These are phyloP conservation scores for Drosophila mauritiana DNA, from an alignment of 1,140 invertebrate species.

Conservation along the genomic window DNA sequence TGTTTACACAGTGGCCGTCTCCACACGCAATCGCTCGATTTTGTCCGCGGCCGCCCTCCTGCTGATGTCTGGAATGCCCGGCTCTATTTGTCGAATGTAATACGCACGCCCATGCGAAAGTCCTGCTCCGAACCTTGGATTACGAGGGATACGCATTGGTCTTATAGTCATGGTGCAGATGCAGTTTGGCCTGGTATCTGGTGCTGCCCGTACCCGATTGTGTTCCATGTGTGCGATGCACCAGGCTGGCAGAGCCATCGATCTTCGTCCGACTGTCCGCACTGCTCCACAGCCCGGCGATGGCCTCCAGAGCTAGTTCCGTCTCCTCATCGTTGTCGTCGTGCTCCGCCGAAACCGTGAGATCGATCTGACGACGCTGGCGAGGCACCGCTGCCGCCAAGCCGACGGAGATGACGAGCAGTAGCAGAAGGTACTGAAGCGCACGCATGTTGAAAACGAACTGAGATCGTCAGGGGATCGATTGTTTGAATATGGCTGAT, in stretches of 20 bases:
- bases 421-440: slow-evolving; percentile 45
- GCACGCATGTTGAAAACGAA: slow-evolving; percentile 58
- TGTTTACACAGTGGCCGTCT: neutral
- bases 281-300: slow-evolving; percentile 80
- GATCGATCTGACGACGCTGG: slow-evolving; percentile 71
- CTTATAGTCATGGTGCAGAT: slow-evolving; percentile 82
- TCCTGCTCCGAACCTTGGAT: slow-evolving; percentile 70
- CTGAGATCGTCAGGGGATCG: slow-evolving; percentile 19
- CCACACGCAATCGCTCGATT: slow-evolving; percentile 58
- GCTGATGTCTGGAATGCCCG: slow-evolving; percentile 14
- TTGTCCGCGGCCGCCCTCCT: neutral
- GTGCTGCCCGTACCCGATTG: slow-evolving; percentile 79
- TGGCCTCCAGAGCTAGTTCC: slow-evolving; percentile 78
- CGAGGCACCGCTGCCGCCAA: slow-evolving; percentile 10
- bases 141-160: slow-evolving; percentile 62
- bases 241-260: slow-evolving; percentile 72
- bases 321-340: slow-evolving; percentile 77
- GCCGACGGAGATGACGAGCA: slow-evolving; percentile 19
- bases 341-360: slow-evolving; percentile 78
- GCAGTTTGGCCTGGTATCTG: slow-evolving; percentile 72
- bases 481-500: neutral
- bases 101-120: slow-evolving; percentile 75
- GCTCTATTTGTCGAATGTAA: slow-evolving; percentile 56
- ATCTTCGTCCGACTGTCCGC: slow-evolving; percentile 74
- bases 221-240: slow-evolving; percentile 61